phyloP scores from a whole-genome alignment of 1,140 invertebrate genomes.

The Orius laevigatus region DNA sequence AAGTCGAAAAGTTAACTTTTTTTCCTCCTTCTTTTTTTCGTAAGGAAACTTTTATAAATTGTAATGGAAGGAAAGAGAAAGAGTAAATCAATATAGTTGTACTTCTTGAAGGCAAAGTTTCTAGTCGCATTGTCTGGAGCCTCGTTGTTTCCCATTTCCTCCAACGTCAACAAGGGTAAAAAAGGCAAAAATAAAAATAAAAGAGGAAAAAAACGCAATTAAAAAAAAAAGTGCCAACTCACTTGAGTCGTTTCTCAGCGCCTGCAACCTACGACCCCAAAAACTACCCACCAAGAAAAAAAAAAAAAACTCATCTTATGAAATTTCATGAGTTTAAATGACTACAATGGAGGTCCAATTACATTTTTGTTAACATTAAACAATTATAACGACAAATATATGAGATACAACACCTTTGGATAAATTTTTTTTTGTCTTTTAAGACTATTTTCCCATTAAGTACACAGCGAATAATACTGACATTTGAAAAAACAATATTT shows the following conservation, averaged over 20 bases:
- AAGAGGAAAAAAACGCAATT: conserved; percentile 5
- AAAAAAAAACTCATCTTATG: conserved; percentile 15
- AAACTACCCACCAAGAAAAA: neutral
- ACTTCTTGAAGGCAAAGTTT: too few species aligned
- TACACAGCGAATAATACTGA: conserved; percentile 12
- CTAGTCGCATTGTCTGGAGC: neutral
- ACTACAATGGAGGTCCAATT: too few species aligned
- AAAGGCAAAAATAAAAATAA: neutral
- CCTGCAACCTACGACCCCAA: conserved; percentile 5
- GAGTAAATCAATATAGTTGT: too few species aligned
- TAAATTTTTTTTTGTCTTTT: too few species aligned
- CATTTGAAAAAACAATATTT: too few species aligned
- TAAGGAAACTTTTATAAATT: neutral
- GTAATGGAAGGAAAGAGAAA: neutral
- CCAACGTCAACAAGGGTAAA: conserved; percentile 1
- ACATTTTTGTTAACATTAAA: too few species aligned
- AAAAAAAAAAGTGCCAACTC: conserved; percentile 12
- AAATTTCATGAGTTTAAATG: conserved; percentile 17
- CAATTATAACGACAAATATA: too few species aligned
- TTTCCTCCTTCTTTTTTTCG: neutral
- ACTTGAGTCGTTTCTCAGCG: conserved; percentile 11
- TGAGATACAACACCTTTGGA: too few species aligned
- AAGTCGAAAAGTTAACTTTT: neutral
- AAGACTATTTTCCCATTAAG: neutral
- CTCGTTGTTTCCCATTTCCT: conserved; percentile 1